These are phyloP conservation scores for Deroplatys truncata DNA, from an alignment of 2,888 invertebrate species.

Conservation along the genomic window DNA sequence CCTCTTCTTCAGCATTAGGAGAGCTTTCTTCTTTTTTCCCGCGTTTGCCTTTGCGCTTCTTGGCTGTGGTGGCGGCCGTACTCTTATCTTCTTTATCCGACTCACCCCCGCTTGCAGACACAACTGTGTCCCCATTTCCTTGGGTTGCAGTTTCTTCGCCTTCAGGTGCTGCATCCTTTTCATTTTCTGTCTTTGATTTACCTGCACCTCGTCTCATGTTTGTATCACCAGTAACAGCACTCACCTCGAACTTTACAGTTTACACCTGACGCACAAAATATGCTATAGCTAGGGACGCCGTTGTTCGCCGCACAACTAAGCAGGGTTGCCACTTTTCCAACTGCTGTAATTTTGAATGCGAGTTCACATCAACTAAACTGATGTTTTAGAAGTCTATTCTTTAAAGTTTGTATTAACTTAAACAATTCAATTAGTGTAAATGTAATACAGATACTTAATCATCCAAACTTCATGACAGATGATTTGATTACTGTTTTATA, in stretches of 20 bases:
- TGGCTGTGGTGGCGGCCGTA: neutral
- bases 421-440: too few species aligned
- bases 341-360: too few species aligned
- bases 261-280: too few species aligned
- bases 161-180: neutral
- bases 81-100: neutral
- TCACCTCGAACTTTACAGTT: neutral
- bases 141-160: neutral
- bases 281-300: too few species aligned
- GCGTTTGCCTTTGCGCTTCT: conserved; percentile 8
- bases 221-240: neutral
- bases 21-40: conserved; percentile 33
- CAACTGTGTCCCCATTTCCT: neutral
- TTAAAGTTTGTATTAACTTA: too few species aligned
- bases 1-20: conserved; percentile 33
- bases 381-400: too few species aligned
- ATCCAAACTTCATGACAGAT: too few species aligned
- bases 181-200: conserved; percentile 3
- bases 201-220: neutral
- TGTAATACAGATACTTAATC: too few species aligned
- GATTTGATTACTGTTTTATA: too few species aligned
- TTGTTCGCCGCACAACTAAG: too few species aligned
- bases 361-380: too few species aligned
- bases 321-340: too few species aligned
- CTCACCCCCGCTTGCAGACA: neutral